Conservation (phyloP, 2,888 invertebrate genomes). For the Drosophila anceps region DNA sequence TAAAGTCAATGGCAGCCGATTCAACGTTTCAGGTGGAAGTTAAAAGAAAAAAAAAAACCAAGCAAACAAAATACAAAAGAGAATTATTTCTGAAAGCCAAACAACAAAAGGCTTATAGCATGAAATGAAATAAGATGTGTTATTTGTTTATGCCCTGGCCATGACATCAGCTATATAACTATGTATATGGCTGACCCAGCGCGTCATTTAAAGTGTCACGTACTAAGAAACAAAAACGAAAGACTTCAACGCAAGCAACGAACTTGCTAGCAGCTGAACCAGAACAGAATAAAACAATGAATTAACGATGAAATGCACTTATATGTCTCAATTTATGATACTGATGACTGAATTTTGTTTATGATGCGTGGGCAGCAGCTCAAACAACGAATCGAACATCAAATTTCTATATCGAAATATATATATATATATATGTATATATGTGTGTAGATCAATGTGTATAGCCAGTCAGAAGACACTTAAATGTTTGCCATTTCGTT, state of each 20-base stretch:
- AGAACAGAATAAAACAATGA: conserved; percentile 3
- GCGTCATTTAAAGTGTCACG: conserved; percentile 22
- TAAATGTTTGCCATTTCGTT: conserved; percentile 49
- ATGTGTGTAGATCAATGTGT: no score
- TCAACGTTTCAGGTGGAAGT: conserved; percentile 32
- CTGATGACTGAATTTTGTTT: conserved; percentile 59
- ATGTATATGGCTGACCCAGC: conserved; percentile 24
- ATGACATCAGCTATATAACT: conserved; percentile 72
- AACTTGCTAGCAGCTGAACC: conserved; percentile 53
- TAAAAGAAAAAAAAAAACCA: conserved; percentile 2
- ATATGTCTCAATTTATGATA: conserved; percentile 70
- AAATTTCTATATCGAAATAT: conserved; percentile 6
- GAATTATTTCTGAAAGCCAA: conserved; percentile 30
- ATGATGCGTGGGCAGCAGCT: conserved; percentile 38
- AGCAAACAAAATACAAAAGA: conserved; percentile 25
- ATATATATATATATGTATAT: not conserved
- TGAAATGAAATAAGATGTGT: conserved; percentile 32
- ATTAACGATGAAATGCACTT: conserved; percentile 63
- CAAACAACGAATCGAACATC: conserved; percentile 20
- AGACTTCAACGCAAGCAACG: conserved; percentile 75
- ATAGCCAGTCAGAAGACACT: conserved; percentile 39
- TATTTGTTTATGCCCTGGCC: conserved; percentile 38
- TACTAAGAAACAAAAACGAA: conserved; percentile 56
- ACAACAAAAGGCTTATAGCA: conserved; percentile 22
- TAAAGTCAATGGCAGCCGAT: conserved; percentile 69